Evolutionary conservation across 2,888 invertebrate genomes (phyloP).

Genomic region (Onchidella celtica): DNA sequence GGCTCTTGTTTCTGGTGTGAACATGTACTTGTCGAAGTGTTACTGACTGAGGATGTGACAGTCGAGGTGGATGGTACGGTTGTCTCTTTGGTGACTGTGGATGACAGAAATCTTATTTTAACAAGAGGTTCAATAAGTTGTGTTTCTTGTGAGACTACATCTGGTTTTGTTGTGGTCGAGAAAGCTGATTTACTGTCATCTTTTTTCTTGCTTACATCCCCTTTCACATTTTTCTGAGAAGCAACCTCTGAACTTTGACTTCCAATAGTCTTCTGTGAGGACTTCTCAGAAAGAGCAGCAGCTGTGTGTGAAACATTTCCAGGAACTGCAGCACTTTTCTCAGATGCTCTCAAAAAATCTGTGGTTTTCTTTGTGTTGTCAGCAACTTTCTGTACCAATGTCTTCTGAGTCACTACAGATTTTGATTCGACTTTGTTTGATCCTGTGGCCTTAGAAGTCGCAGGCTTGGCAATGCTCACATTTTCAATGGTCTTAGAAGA

Average conservation of each 20-base stretch:
- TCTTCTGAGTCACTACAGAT: background rate
- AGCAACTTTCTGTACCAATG: background rate
- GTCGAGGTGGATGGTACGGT: too few species aligned
- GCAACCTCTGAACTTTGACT: background rate
- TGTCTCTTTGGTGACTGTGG: too few species aligned
- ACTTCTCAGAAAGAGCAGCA: too few species aligned
- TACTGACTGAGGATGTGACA: background rate
- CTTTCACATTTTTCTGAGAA: background rate
- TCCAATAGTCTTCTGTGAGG: too few species aligned
- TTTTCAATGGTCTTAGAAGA: too few species aligned
- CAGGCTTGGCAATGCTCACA: too few species aligned
- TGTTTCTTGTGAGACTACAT: background rate
- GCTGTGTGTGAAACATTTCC: background rate
- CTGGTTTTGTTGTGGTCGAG: background rate
- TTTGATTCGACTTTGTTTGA: background rate
- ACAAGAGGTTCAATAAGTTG: conserved; percentile 51
- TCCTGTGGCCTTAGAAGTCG: too few species aligned
- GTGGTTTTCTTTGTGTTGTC: background rate
- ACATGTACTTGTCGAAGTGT: background rate
- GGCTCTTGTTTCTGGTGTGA: conserved; percentile 30
- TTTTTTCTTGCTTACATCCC: background rate
- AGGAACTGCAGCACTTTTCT: background rate
- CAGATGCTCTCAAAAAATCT: background rate
- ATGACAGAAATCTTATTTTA: conserved; percentile 44
- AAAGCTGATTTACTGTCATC: background rate